phyloP scores from a whole-genome alignment of 2,888 invertebrate species.

The Troides aeacus region DNA sequence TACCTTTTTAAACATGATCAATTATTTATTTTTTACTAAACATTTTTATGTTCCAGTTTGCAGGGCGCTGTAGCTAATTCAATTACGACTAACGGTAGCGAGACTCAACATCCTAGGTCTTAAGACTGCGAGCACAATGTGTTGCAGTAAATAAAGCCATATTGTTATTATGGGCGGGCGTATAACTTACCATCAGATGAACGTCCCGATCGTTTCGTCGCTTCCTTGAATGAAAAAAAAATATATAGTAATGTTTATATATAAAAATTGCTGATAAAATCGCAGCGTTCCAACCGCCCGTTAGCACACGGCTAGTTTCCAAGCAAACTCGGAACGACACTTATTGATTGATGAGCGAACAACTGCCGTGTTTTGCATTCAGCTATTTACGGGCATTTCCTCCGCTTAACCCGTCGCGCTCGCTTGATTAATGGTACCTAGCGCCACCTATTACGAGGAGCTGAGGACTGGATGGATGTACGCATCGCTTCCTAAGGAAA shows the following conservation, averaged over 20 bases:
- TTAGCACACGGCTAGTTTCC: conserved; percentile 22
- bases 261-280: background rate
- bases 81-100: no score
- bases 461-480: conserved; percentile 52
- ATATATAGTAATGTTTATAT: background rate
- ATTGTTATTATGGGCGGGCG: no score
- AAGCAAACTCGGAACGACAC: conserved; percentile 35
- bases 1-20: background rate
- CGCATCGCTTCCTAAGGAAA: conserved; percentile 50
- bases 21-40: background rate
- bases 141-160: no score
- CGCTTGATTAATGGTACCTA: conserved; percentile 69
- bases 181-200: no score
- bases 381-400: conserved; percentile 79
- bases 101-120: no score
- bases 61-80: no score
- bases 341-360: conserved; percentile 76
- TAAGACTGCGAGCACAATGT: no score
- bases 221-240: no score
- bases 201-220: no score
- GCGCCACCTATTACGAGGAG: conserved; percentile 54
- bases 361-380: conserved; percentile 77
- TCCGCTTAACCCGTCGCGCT: conserved; percentile 73
- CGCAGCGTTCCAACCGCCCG: conserved; percentile 25
- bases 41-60: no score